phyloP scores from a whole-genome alignment of 2,888 invertebrate genomes.

The Piscicola geometra region DNA sequence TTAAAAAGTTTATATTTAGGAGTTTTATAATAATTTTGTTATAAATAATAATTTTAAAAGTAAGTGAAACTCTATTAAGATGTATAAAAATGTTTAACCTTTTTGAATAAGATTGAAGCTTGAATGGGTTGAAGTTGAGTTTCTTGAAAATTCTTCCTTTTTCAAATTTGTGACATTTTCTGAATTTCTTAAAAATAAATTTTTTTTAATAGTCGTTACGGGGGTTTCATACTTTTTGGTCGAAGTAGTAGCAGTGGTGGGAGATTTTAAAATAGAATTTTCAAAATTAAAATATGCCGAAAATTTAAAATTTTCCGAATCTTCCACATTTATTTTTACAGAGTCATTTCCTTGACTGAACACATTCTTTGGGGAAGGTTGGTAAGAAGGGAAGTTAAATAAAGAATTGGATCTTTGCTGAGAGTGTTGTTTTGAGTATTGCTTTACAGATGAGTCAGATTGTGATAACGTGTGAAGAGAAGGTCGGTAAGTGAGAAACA shows the following conservation, averaged over 20 bases:
- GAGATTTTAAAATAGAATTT: not conserved
- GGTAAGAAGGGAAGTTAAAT: not conserved
- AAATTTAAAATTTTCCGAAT: not conserved
- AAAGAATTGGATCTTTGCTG: not conserved
- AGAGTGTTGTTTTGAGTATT: not conserved
- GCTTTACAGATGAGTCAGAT: too few species aligned
- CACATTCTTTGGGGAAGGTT: not conserved
- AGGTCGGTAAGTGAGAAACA: not conserved
- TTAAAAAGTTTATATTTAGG: too few species aligned
- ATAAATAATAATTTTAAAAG: too few species aligned
- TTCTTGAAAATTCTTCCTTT: too few species aligned
- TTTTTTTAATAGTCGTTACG: not conserved
- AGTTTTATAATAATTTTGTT: too few species aligned
- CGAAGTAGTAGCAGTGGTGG: not conserved
- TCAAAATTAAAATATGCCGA: not conserved
- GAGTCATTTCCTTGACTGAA: too few species aligned
- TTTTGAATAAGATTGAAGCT: not conserved
- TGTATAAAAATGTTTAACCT: slow-evolving; percentile 9
- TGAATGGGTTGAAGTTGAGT: not conserved
- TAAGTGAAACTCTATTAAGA: too few species aligned
- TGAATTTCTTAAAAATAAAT: not conserved
- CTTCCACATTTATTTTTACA: too few species aligned
- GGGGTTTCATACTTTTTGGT: not conserved
- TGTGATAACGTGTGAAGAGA: too few species aligned
- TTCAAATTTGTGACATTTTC: not conserved